Percentiles rank a stretch among this genome's conserved stretches.
Evolutionary conservation across 2,888 invertebrate species (phyloP).

Genomic region (Callinectes sapidus): DNA sequence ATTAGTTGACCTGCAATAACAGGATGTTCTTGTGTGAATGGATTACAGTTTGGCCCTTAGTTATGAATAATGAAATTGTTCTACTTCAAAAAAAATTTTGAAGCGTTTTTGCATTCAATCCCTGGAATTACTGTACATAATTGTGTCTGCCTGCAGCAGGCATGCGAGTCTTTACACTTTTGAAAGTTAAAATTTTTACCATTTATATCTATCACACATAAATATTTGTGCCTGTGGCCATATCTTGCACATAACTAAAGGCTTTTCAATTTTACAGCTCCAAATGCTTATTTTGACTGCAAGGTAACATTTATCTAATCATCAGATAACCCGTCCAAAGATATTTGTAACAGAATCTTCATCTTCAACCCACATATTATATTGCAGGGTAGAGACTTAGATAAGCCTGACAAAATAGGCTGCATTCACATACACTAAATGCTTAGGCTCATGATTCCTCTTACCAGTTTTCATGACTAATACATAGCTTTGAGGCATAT

Average conservation of each 20-base stretch:
- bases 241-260: slow-evolving; percentile 26
- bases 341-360: slow-evolving; percentile 57
- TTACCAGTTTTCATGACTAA: slow-evolving; percentile 40
- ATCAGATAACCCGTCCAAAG: slow-evolving; percentile 53
- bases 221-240: slow-evolving; percentile 25
- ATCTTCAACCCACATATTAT: slow-evolving; percentile 61
- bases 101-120: slow-evolving; percentile 44
- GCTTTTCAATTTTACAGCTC: slow-evolving; percentile 23
- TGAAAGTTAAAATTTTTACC: not conserved
- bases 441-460: slow-evolving; percentile 46
- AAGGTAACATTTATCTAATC: slow-evolving; percentile 33
- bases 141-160: slow-evolving; percentile 33
- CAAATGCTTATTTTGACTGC: slow-evolving; percentile 39
- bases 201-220: not conserved
- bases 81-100: not conserved
- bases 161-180: not conserved
- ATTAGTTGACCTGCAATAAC: slow-evolving; percentile 51
- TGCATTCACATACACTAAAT: slow-evolving; percentile 47
- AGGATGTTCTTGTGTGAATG: slow-evolving; percentile 46
- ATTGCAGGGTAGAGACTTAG: slow-evolving; percentile 66
- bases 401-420: slow-evolving; percentile 64
- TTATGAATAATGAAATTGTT: slow-evolving; percentile 39
- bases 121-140: slow-evolving; percentile 45
- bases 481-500: slow-evolving; percentile 30
- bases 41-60: slow-evolving; percentile 46